Evolutionary conservation across 2,888 invertebrate genomes (phyloP), one percentile per base, ranked within the genome.

Genomic region (Stenoptilia bipunctidactyla): DNA sequence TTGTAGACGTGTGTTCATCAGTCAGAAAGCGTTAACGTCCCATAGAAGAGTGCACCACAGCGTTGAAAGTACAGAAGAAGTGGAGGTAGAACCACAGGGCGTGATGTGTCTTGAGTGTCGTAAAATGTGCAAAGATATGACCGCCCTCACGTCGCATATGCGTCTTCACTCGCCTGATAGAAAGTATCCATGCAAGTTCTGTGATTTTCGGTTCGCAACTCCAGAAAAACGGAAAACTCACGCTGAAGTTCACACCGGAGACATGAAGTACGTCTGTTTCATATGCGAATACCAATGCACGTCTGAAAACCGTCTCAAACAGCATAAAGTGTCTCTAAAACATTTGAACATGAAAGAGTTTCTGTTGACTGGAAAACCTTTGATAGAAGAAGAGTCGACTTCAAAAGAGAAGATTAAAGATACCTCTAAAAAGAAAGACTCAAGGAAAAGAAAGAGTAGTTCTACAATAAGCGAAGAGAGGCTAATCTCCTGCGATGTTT

Each of bases 241-340:
- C 37, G 55, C 72, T 0, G 77, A 76, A 48, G 58, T 83, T 9
- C 83, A 83, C 20, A 82, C 82, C 0, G 83, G 83, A 0, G 79
- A 76, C 41, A 76, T 82, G 77, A 82, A 76, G 47, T 83, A 68
- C 38, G 82, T 83, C 0, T 83, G 83, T 43, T 83, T 83, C 33
- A 80, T 83, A 14, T 83, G 83, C 39, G 82, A 83, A 49, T 82
- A 83, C 41, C 73, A 73, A 37, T 82, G 83, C 43, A 80, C 72
- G 37, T 82, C 83, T 0, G 76, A 74, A 44, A 79, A 80, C 45
- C 55, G 82, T 9, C 47, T 82, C 20, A 70, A 70, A 45, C 68
- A 65, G 1, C 83, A 83, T 46, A 83, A 82, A 49, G 48, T 55
- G 42, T 75, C 77, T 0, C 44, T 66, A 15, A 83, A 82, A 54